These are phyloP conservation scores for Amphipoea lucens DNA, from an alignment of 2,888 invertebrate genomes.

Conservation along the genomic window DNA sequence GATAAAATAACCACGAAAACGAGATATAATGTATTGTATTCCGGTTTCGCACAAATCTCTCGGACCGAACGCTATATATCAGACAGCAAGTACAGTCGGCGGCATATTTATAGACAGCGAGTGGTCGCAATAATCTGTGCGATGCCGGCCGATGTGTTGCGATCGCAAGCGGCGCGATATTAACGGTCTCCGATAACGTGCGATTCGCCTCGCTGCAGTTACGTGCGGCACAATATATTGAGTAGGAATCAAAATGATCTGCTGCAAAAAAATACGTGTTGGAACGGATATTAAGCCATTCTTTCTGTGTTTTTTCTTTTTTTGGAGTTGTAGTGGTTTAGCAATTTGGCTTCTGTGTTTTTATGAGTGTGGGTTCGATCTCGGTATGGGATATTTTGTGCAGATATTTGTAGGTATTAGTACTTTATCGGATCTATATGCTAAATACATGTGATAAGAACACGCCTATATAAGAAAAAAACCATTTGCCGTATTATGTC, in stretches of 20 bases:
- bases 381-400: no score
- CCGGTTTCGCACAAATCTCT: slow-evolving; percentile 59
- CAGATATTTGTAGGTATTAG: no score
- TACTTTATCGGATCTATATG: no score
- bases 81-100: slow-evolving; percentile 56
- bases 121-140: slow-evolving; percentile 60
- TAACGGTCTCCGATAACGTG: slow-evolving; percentile 50
- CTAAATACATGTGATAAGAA: no score
- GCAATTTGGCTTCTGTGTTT: no score
- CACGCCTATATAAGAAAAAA: no score
- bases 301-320: background rate
- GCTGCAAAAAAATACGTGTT: slow-evolving; percentile 17
- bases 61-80: slow-evolving; percentile 52
- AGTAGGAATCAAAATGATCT: slow-evolving; percentile 32
- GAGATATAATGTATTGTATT: slow-evolving; percentile 58
- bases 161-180: slow-evolving; percentile 46
- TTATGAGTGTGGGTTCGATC: no score
- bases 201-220: slow-evolving; percentile 50
- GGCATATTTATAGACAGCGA: slow-evolving; percentile 61
- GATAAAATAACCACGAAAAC: slow-evolving; percentile 43
- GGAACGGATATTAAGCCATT: background rate
- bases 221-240: slow-evolving; percentile 57
- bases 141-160: slow-evolving; percentile 46
- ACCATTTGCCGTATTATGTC: no score
- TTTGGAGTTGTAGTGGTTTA: background rate